Percentiles rank a stretch among this genome's conserved stretches.
Conservation (phyloP, 1,140 invertebrate species). For the Asbolus verrucosus region DNA sequence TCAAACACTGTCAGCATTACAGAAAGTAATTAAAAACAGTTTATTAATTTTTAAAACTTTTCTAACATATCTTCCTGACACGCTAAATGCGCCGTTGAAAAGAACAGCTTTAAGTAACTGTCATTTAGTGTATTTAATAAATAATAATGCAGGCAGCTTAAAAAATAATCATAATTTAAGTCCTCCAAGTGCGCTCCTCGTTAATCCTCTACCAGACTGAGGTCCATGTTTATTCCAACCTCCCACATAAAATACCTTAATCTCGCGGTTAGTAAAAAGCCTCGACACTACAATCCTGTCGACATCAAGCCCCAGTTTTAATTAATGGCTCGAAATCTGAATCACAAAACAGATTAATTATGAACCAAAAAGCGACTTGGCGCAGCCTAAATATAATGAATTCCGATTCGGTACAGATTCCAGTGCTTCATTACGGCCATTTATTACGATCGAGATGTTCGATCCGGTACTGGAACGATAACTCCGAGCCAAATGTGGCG, state of each 20-base stretch:
- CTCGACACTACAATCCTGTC: slow-evolving; percentile 32
- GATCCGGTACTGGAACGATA: slow-evolving; percentile 35
- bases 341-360: slow-evolving; percentile 31
- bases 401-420: slow-evolving; percentile 33
- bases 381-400: slow-evolving; percentile 13
- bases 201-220: neutral
- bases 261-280: slow-evolving; percentile 26
- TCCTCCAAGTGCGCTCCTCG: neutral
- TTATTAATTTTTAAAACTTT: too few species aligned
- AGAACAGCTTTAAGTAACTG: too few species aligned
- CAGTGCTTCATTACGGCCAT: slow-evolving; percentile 35
- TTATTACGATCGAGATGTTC: slow-evolving; percentile 37
- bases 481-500: slow-evolving; percentile 29
- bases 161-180: slow-evolving; percentile 1
- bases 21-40: too few species aligned
- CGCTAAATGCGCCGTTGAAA: too few species aligned
- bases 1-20: too few species aligned
- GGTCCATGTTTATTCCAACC: slow-evolving; percentile 18
- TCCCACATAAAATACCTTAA: slow-evolving; percentile 1
- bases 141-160: neutral
- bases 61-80: too few species aligned
- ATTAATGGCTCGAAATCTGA: slow-evolving; percentile 14
- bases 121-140: too few species aligned
- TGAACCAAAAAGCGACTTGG: slow-evolving; percentile 28
- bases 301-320: slow-evolving; percentile 35